A percentile compares a stretch with the other conserved stretches of the same genome.
Conservation (phyloP, 2,888 invertebrate genomes). For the Hydraecia micacea region DNA sequence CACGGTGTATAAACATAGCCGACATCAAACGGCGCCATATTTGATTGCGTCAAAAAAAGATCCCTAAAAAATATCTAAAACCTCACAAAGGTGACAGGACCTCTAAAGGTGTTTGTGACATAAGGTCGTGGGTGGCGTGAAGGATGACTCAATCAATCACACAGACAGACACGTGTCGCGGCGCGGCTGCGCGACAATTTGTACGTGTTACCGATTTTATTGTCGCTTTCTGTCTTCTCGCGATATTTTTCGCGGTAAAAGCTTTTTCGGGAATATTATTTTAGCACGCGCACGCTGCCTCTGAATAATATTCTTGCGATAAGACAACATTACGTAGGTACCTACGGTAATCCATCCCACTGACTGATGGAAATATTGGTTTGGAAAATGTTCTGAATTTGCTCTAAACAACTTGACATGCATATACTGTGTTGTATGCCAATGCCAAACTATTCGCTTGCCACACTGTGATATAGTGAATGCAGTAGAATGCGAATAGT, state of each 20-base stretch:
- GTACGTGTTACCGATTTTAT: conserved; percentile 55
- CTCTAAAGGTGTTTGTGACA: conserved; percentile 30
- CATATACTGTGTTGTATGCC: neutral
- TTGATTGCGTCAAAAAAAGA: neutral
- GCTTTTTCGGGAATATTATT: conserved; percentile 20
- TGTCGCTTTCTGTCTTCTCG: conserved; percentile 43
- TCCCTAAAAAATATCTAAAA: neutral
- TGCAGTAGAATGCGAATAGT: neutral
- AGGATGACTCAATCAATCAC: conserved; percentile 47
- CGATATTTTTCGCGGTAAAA: conserved; percentile 6
- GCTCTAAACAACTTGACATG: neutral
- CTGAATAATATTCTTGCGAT: conserved; percentile 19
- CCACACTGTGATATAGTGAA: too few relatives aligned
- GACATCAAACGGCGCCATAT: neutral
- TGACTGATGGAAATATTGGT: neutral
- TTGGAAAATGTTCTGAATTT: neutral
- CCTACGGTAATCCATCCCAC: neutral
- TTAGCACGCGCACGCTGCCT: neutral
- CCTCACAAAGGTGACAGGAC: conserved; percentile 24
- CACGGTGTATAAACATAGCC: too few relatives aligned
- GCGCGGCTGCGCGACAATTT: conserved; percentile 28
- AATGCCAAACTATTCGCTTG: neutral
- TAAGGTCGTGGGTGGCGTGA: neutral
- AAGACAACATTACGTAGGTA: neutral
- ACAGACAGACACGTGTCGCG: conserved; percentile 48